phyloP scores from a whole-genome alignment of 2,797 vertebrate species.

The Falco naumanni region DNA sequence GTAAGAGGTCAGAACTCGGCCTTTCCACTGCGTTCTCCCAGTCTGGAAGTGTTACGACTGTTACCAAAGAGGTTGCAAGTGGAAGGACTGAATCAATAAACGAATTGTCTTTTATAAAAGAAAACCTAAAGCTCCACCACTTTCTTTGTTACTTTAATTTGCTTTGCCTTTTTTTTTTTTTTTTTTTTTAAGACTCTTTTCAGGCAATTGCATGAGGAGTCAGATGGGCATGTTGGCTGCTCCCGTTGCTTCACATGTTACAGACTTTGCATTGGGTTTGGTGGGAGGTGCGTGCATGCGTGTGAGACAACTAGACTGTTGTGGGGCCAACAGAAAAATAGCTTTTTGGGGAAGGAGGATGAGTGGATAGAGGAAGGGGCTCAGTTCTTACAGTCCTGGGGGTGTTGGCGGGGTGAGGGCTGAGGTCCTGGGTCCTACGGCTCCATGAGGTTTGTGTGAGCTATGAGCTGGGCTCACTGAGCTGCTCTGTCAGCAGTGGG shows the following conservation, averaged over 20 bases:
- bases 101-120: constrained; percentile 63
- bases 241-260: rapidly evolving
- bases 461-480: background rate
- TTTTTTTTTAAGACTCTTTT: background rate
- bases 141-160: background rate
- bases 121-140: background rate
- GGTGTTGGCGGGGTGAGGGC: background rate
- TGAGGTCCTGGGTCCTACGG: background rate
- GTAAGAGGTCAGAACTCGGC: constrained; percentile 23
- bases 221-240: background rate
- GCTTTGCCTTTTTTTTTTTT: background rate
- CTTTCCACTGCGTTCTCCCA: constrained; percentile 48
- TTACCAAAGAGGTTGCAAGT: constrained; percentile 73
- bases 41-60: constrained; percentile 46
- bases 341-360: background rate
- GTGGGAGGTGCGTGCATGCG: background rate
- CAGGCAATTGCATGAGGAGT: background rate
- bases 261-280: background rate
- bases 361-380: background rate
- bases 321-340: background rate
- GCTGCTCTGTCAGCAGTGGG: background rate
- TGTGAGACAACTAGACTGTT: background rate
- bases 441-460: background rate
- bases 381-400: background rate
- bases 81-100: constrained; percentile 65